Percentiles rank a stretch among this genome's conserved stretches.
phyloP scores from a whole-genome alignment of 2,113 vertebrate species.

The Aldabrachelys gigantea region DNA sequence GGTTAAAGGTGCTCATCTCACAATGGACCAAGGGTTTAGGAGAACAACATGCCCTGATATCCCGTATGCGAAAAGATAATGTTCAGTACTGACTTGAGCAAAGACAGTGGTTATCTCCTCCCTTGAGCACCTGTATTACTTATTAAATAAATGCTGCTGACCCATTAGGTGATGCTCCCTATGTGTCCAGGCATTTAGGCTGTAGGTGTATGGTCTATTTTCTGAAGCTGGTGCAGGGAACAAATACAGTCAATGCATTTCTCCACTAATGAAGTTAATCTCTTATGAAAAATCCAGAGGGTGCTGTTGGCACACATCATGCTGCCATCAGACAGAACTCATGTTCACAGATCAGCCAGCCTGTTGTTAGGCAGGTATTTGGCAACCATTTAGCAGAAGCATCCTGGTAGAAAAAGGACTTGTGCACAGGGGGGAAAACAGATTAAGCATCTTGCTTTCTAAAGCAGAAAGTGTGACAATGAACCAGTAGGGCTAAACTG shows the following conservation, averaged over 20 bases:
- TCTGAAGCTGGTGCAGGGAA: constrained; percentile 45
- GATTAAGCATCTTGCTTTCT: neutral
- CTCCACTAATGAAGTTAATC: constrained; percentile 8
- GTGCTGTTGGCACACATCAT: constrained; percentile 45
- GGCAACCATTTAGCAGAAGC: constrained; percentile 35
- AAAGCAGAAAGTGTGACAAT: neutral
- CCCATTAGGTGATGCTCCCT: neutral
- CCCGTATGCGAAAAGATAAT: neutral
- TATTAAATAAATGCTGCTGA: neutral
- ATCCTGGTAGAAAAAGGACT: neutral
- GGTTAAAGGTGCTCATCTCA: neutral
- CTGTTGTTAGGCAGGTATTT: constrained; percentile 27
- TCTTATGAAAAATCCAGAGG: constrained; percentile 56
- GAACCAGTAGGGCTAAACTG: neutral
- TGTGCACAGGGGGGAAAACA: neutral
- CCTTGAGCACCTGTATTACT: neutral
- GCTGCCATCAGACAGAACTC: constrained; percentile 30
- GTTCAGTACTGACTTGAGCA: neutral
- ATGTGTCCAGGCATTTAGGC: accelerated
- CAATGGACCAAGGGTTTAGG: neutral
- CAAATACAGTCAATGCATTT: neutral
- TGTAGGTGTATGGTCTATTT: accelerated
- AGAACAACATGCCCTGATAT: neutral
- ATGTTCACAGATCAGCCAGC: neutral
- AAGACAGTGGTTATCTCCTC: neutral